phyloP scores from a whole-genome alignment of 2,888 invertebrate genomes.

The Idaea aversata region DNA sequence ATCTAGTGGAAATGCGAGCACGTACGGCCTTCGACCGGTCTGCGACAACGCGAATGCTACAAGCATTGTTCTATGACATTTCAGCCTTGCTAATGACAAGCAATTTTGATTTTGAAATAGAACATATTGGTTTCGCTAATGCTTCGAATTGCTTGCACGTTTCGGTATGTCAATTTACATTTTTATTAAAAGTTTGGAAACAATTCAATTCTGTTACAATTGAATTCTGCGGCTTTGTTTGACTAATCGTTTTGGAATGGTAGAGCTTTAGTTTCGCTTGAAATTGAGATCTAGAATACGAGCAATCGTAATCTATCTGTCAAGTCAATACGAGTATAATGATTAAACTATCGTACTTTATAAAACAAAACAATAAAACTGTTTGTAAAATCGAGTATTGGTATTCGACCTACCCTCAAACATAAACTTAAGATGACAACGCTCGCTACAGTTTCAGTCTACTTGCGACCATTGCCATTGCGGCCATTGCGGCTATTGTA shows the following conservation, averaged over 20 bases:
- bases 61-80: conserved; percentile 79
- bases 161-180: conserved; percentile 15
- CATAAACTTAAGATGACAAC: too few species aligned
- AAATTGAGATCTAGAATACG: neutral
- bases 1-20: conserved; percentile 71
- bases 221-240: neutral
- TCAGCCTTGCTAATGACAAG: conserved; percentile 76
- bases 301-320: neutral
- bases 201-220: conserved; percentile 8
- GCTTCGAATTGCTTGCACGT: conserved; percentile 53
- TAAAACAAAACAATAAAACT: too few species aligned
- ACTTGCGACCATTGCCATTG: too few species aligned
- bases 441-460: too few species aligned
- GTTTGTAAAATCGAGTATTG: too few species aligned
- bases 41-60: conserved; percentile 55
- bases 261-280: neutral
- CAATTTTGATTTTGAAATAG: conserved; percentile 75
- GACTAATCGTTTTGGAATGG: neutral
- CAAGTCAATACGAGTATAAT: too few species aligned
- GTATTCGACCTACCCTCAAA: too few species aligned
- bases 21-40: conserved; percentile 69
- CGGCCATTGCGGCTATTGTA: too few species aligned
- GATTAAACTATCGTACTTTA: too few species aligned
- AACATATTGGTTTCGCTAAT: conserved; percentile 66
- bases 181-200: neutral